These are phyloP conservation scores for Amitus sp. DNA, from an alignment of 2,888 invertebrate species.

Conservation along the genomic window DNA sequence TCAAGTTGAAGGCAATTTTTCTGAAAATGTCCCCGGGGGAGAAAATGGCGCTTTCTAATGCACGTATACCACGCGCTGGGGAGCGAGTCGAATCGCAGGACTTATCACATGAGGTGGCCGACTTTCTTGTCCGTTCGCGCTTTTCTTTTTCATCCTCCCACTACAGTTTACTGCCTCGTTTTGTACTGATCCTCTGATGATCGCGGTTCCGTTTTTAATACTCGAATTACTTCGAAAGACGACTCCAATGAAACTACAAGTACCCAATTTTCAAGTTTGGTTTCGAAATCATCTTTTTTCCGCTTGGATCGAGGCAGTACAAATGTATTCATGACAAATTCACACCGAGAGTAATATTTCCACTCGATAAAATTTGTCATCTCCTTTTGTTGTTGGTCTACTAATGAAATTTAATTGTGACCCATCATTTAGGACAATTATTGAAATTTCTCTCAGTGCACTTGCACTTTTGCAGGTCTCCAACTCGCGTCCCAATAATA, in stretches of 20 bases:
- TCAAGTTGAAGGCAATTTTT: constrained; percentile 23
- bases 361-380: no score
- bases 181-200: background rate
- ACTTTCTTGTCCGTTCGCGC: constrained; percentile 6
- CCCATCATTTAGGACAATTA: no score
- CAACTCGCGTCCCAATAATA: constrained; percentile 17
- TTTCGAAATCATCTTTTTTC: no score
- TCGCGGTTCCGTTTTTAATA: background rate
- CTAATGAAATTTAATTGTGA: background rate
- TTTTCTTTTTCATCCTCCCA: constrained; percentile 19
- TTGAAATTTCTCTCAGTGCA: background rate
- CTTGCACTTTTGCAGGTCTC: background rate
- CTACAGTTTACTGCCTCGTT: constrained; percentile 9
- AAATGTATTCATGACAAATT: no score
- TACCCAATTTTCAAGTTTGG: no score
- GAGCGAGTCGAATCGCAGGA: background rate
- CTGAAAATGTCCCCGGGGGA: constrained; percentile 30
- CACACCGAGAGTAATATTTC: no score
- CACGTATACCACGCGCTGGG: constrained; percentile 7
- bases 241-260: background rate
- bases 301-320: no score
- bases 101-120: constrained; percentile 1
- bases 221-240: background rate
- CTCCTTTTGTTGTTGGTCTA: no score
- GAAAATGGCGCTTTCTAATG: constrained; percentile 43